Percentiles rank a stretch among this genome's conserved stretches.
These are phyloP conservation scores for Tenodera sinensis DNA, from an alignment of 2,888 invertebrate genomes.

Conservation along the genomic window DNA sequence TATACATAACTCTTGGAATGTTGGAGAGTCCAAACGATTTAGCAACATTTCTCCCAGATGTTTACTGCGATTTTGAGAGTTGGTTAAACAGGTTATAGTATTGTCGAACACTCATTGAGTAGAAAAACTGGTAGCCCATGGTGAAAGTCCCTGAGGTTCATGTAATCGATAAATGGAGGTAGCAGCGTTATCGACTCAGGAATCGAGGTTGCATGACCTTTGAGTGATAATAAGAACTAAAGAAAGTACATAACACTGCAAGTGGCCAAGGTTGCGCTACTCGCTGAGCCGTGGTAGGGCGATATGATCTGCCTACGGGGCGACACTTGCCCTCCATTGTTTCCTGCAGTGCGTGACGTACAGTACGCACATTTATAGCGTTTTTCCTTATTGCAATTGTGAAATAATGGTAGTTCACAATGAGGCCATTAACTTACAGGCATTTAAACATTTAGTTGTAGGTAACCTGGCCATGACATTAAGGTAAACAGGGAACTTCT, in stretches of 20 bases:
- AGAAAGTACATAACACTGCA: background rate
- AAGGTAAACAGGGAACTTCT: too few species aligned
- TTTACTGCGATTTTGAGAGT: background rate
- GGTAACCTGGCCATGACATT: too few species aligned
- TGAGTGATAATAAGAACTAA: background rate
- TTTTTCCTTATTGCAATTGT: too few species aligned
- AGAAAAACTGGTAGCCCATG: too few species aligned
- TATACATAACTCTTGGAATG: too few species aligned
- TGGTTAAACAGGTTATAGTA: background rate
- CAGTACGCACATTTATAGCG: too few species aligned
- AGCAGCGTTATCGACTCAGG: background rate
- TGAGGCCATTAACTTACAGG: too few species aligned
- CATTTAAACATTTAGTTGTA: too few species aligned
- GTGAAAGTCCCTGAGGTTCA: background rate
- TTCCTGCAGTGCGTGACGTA: background rate
- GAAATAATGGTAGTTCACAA: too few species aligned
- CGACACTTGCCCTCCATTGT: background rate
- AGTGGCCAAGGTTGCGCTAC: background rate
- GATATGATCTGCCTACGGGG: background rate
- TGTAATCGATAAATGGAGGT: background rate
- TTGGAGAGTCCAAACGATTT: too few species aligned
- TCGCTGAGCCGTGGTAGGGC: background rate
- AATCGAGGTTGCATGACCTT: background rate
- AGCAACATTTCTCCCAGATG: too few species aligned
- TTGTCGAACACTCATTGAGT: too few species aligned